Base-by-base conservation (phyloP, 2,797 vertebrate genomes). In the Ceyx erithaca region DNA sequence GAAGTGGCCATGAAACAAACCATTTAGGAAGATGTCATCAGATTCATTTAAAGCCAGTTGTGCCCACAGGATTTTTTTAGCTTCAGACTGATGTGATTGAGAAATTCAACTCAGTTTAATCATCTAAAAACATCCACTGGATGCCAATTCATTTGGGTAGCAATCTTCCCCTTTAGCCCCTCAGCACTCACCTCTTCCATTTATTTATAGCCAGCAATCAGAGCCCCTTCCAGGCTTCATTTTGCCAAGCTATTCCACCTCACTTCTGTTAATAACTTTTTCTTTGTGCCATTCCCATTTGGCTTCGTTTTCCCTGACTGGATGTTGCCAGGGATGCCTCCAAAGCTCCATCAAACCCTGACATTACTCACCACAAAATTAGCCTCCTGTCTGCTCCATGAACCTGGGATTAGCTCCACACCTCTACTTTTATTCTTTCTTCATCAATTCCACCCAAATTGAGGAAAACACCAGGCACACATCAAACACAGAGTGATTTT, bases 201-300 rank as follows among this genome's bases (percentile, higher is more conserved):
- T 6, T 57, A 87, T 91, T 92, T 95, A 90, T 45, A 93, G 73
- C 76, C 3, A 70, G 80, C 80, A 81, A 88, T 88, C 67, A 94
- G 67, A 90, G 79, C 26, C 12, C 40, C 40, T 79, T 91, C 90
- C 83, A 84, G 35, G 61, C 77, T 84, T 90, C 88, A 83, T 86
- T 93, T 93, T 90, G 59, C 73, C 66, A 69, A 71, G 59, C 68
- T 88, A 78, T 85, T 81, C 76, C 81, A 66, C 77, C 90, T 69
- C 46, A 75, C 21, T 89, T 63, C 80, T 1, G 9, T 62, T 80
- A 87, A 52, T 75, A 75, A 80, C 45, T 81, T 68, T 57, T 71
- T 52, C 62, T 76, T 78, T 48, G 40, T 45, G 79, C 33, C 59
- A 41, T 86, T 95, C 72, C 76, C 61, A 54, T n/a, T 10, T 80